Evolutionary conservation across 2,113 vertebrate species (phyloP).

Genomic region (Fulmarus glacialis): DNA sequence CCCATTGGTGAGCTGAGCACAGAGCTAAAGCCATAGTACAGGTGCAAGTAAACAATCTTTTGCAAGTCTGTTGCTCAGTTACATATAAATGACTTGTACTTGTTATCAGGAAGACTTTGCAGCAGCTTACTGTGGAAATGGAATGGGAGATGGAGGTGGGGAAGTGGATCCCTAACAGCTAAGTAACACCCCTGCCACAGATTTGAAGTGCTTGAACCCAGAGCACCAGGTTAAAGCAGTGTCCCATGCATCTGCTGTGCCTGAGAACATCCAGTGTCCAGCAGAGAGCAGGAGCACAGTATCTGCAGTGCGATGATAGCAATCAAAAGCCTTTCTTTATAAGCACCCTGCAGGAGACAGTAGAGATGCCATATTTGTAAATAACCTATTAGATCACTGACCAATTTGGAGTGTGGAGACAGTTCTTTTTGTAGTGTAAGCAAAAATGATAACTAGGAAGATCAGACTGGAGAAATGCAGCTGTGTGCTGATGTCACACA

Average conservation of each 20-base stretch:
- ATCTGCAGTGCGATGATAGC: background rate
- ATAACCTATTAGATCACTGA: background rate
- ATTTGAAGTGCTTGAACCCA: background rate
- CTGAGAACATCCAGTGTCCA: background rate
- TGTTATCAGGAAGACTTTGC: background rate
- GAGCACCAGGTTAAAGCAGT: background rate
- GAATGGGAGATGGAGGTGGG: background rate
- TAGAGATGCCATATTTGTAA: background rate
- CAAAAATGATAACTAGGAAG: background rate
- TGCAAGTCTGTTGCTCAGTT: background rate
- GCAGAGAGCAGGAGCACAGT: background rate
- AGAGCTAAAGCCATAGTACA: background rate
- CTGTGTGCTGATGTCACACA: background rate
- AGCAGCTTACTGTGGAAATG: background rate
- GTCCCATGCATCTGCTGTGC: background rate
- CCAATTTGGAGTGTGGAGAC: background rate
- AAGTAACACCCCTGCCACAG: background rate
- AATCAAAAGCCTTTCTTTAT: background rate
- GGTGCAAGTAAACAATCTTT: background rate
- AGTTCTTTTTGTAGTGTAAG: background rate
- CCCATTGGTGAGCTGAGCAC: background rate
- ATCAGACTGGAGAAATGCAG: background rate
- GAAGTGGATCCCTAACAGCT: background rate
- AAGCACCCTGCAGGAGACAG: background rate
- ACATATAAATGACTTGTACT: background rate